Base-by-base conservation (phyloP, 2,113 vertebrate genomes). In the Hippocampus mohnikei region DNA sequence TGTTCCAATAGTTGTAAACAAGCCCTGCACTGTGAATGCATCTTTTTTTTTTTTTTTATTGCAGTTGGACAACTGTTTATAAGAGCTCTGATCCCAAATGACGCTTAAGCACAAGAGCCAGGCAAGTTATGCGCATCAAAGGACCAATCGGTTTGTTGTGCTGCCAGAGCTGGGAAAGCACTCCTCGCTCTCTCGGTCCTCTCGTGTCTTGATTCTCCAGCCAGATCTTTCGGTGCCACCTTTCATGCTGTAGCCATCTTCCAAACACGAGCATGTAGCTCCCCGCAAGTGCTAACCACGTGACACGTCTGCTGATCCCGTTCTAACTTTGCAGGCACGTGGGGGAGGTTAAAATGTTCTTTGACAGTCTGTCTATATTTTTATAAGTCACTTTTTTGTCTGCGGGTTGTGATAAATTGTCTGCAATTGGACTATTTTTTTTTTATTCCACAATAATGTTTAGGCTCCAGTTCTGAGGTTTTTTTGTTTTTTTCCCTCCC, bases 81-180 rank as follows among this genome's bases (percentile, higher is more conserved):
- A 50, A 55, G 52, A 55, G 9, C 23, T 55, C n/a, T 55, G 52
- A 55, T 23, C 21, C 52, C n/a, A 10, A n/a, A 55, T 55, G 52
- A 2, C 50, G 2, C 10, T 55, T 23, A 8, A n/a, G 23, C 9
- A 55, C 9, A 1, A 11, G 52, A 55, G 52, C 21, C 80, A 82
- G 71, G 69, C 55, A 75, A 71, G 83, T 76, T 81, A 79, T 69
- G 70, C 56, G 88, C 85, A 91, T 92, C 87, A 91, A 89, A 91
- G 88, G 76, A 66, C 74, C 71, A 76, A 85, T 90, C 83, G 77
- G 80, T 69, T 23, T 63, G 73, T 82, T 81, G 76, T 55, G 61
- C 77, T 85, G 86, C 78, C 81, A 89, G 81, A 84, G 79, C 80
- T 41, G 73, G 76, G 80, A 81, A 87, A 79, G 10, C 42, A 6